These are phyloP conservation scores for Pheosia gnoma DNA, from an alignment of 2,888 invertebrate genomes.

Conservation along the genomic window DNA sequence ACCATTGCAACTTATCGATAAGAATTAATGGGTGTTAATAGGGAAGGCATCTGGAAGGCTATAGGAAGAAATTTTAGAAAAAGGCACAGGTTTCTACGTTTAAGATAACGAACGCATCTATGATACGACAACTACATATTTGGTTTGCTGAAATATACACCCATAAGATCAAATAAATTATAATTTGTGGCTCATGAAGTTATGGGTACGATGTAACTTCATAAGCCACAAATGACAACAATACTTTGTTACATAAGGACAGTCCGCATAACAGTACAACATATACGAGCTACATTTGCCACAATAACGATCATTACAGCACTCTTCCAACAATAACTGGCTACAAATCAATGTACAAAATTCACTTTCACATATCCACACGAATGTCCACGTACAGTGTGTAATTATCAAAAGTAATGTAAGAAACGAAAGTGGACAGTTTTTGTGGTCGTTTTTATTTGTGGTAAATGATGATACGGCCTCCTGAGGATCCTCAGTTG, in stretches of 20 bases:
- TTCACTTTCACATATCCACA: conserved; percentile 9
- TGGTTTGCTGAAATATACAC: too few species aligned
- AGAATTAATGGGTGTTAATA: not conserved
- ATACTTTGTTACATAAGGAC: not conserved
- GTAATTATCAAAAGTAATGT: conserved; percentile 9
- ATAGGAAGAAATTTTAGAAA: too few species aligned
- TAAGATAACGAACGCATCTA: too few species aligned
- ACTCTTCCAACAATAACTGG: conserved; percentile 3
- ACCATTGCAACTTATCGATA: not conserved
- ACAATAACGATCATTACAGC: not conserved
- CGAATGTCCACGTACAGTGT: conserved; percentile 1
- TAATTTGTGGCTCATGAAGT: too few species aligned
- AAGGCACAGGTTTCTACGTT: too few species aligned
- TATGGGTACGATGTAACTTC: too few species aligned
- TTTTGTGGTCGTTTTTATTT: not conserved
- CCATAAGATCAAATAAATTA: too few species aligned
- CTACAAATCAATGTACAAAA: conserved; percentile 1
- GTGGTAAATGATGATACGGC: not conserved
- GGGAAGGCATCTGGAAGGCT: not conserved
- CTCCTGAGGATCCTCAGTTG: not conserved
- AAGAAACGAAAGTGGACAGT: conserved; percentile 4
- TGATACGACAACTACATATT: too few species aligned
- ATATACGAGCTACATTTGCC: not conserved
- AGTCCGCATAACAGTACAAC: not conserved
- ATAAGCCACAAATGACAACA: too few species aligned